phyloP scores from a whole-genome alignment of 2,888 invertebrate species.

The Hemithea aestivaria region DNA sequence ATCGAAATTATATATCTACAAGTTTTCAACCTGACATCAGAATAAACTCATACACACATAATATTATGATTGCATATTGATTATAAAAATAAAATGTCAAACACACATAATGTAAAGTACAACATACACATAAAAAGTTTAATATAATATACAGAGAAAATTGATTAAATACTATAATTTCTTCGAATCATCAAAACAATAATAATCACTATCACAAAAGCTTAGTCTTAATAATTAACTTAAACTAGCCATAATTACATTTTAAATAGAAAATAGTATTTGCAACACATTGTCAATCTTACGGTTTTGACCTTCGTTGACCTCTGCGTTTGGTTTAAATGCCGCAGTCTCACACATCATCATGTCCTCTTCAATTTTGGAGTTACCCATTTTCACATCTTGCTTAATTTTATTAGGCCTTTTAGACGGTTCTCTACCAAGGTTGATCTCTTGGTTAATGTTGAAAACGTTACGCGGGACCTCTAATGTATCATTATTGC shows the following conservation, averaged over 20 bases:
- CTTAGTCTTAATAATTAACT: not conserved
- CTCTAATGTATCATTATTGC: slow-evolving; percentile 39
- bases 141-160: no score
- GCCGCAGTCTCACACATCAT: slow-evolving; percentile 54
- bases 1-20: no score
- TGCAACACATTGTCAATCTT: slow-evolving; percentile 52
- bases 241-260: no score
- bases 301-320: slow-evolving; percentile 28
- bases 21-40: no score
- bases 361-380: slow-evolving; percentile 51
- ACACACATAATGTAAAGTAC: no score
- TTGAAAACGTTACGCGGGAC: slow-evolving; percentile 61
- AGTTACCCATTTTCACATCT: slow-evolving; percentile 38
- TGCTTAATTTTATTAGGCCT: slow-evolving; percentile 40
- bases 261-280: slow-evolving; percentile 55
- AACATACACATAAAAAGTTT: no score
- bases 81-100: no score
- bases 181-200: no score
- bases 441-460: slow-evolving; percentile 68
- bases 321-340: slow-evolving; percentile 34
- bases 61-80: no score
- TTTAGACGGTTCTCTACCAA: slow-evolving; percentile 42
- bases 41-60: no score
- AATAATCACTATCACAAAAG: no score
- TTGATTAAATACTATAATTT: no score